Percentiles rank a stretch among this genome's conserved stretches.
phyloP scores from a whole-genome alignment of 2,113 vertebrate species.

The Sinocyclocheilus grahami region DNA sequence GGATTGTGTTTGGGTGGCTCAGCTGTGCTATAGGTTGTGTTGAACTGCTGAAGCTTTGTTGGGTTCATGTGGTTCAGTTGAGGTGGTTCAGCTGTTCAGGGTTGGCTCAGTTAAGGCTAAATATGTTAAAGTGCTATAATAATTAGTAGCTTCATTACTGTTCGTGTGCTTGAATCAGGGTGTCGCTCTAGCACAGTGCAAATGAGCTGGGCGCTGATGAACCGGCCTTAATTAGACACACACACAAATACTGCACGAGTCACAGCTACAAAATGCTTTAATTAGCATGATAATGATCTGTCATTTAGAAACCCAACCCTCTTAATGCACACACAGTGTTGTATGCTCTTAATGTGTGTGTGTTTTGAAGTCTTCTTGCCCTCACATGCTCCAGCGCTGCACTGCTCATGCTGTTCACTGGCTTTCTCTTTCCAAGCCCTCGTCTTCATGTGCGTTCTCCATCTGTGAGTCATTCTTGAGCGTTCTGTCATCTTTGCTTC shows the following conservation, averaged over 20 bases:
- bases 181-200: constrained; percentile 6
- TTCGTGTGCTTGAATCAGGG: constrained; percentile 15
- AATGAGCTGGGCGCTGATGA: constrained; percentile 31
- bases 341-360: neutral
- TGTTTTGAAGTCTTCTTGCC: constrained; percentile 12
- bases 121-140: constrained; percentile 28
- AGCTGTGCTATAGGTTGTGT: neutral
- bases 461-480: constrained; percentile 19
- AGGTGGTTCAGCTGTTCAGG: constrained; percentile 11
- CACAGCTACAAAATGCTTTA: constrained; percentile 50
- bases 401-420: neutral
- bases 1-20: neutral
- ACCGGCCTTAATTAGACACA: constrained; percentile 37
- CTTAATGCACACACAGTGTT: constrained; percentile 11
- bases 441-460: neutral
- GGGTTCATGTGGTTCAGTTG: neutral
- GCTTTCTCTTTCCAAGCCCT: neutral
- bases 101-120: constrained; percentile 34
- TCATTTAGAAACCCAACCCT: constrained; percentile 47
- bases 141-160: constrained; percentile 41
- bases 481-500: constrained; percentile 10
- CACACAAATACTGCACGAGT: constrained; percentile 25
- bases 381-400: neutral
- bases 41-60: neutral
- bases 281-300: constrained; percentile 60